A percentile compares a stretch with the other conserved stretches of the same genome.
Conservation (phyloP, 2,888 invertebrate species). For the Gastrophysa polygoni region DNA sequence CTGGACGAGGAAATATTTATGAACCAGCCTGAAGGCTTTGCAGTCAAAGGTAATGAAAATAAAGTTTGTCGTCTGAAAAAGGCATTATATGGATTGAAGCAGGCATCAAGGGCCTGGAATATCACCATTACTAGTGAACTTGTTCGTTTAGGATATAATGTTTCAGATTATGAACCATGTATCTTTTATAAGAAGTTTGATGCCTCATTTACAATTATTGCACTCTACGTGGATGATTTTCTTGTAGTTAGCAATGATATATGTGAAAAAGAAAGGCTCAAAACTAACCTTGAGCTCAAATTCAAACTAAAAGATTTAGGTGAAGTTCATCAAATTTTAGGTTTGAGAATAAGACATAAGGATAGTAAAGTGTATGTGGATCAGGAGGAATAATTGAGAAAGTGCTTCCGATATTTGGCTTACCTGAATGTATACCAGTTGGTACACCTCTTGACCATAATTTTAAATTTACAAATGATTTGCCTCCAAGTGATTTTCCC, state of each 20-base stretch:
- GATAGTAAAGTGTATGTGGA: background rate
- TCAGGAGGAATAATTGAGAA: conserved; percentile 10
- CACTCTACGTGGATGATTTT: conserved; percentile 17
- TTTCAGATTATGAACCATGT: conserved; percentile 10
- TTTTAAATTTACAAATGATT: conserved; percentile 2
- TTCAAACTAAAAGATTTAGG: conserved; percentile 14
- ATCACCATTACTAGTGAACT: conserved; percentile 1
- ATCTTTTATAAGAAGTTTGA: too few species aligned
- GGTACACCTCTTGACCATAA: conserved; percentile 25
- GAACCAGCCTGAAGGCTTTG: conserved; percentile 17
- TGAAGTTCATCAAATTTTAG: conserved; percentile 2
- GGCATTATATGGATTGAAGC: conserved; percentile 20
- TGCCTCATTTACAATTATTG: too few species aligned
- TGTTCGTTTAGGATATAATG: background rate
- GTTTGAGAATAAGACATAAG: background rate
- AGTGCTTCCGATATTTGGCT: conserved; percentile 1
- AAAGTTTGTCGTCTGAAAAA: conserved; percentile 17
- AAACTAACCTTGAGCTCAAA: background rate
- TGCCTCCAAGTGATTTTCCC: background rate
- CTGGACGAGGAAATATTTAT: conserved; percentile 19
- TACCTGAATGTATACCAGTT: conserved; percentile 16
- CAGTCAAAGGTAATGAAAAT: background rate
- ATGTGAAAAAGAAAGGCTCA: background rate
- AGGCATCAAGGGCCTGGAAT: conserved; percentile 20
- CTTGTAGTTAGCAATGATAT: background rate